Evolutionary conservation across 2,797 vertebrate species (phyloP).

Genomic region (Sciaenops ocellatus): DNA sequence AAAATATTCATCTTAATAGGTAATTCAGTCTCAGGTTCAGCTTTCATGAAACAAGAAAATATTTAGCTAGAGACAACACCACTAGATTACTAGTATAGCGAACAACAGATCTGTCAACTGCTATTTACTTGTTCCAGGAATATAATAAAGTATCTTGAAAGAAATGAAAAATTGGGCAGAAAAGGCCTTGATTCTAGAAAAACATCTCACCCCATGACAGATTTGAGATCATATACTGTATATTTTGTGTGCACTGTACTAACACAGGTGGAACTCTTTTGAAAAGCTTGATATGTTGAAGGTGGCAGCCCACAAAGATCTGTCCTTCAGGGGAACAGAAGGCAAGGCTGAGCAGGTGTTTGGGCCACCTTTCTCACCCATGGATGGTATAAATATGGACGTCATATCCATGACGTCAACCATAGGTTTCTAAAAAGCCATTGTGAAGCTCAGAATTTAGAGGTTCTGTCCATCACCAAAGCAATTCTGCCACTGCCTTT

Average conservation of each 20-base stretch:
- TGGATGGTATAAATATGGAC: too few species aligned
- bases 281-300: neutral
- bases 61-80: neutral
- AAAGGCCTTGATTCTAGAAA: conserved; percentile 5
- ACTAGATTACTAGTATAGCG: neutral
- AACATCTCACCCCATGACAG: neutral
- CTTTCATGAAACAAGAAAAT: conserved; percentile 5
- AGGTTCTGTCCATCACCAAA: too few species aligned
- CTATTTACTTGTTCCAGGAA: conserved; percentile 22
- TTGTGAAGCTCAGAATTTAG: too few species aligned
- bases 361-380: too few species aligned
- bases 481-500: too few species aligned
- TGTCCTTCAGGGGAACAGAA: conserved; percentile 25
- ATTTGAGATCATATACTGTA: neutral
- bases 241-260: neutral
- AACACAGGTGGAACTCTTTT: conserved; percentile 8
- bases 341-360: conserved; percentile 11
- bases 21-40: neutral
- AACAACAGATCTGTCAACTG: neutral
- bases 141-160: conserved; percentile 15
- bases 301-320: neutral
- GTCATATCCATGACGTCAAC: too few species aligned
- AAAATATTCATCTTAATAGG: neutral
- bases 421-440: too few species aligned
- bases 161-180: neutral